These are phyloP conservation scores for Corvus moneduloides DNA, from an alignment of 2,113 vertebrate genomes.

Conservation along the genomic window DNA sequence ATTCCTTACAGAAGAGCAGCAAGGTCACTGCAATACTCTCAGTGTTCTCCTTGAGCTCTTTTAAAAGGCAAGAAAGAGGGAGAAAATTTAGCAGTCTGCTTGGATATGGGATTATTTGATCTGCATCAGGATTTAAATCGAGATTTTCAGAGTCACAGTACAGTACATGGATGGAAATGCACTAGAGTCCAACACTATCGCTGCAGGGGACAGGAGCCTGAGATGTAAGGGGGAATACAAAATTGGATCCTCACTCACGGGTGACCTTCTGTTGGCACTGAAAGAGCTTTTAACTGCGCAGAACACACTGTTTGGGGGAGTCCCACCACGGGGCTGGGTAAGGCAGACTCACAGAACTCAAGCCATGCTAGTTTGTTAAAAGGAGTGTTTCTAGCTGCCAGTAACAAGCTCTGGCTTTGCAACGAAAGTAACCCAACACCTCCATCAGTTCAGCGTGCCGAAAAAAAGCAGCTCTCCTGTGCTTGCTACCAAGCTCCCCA, in stretches of 20 bases:
- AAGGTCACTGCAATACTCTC: background rate
- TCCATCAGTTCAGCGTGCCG: rapidly evolving
- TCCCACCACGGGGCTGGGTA: rapidly evolving
- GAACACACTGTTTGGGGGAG: background rate
- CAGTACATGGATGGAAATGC: background rate
- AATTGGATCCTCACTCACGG: background rate
- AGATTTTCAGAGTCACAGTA: background rate
- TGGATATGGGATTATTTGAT: background rate
- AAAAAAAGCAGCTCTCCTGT: background rate
- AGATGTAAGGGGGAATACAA: rapidly evolving
- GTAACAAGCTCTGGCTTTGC: background rate
- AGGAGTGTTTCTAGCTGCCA: background rate
- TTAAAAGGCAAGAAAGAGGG: background rate
- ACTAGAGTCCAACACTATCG: background rate
- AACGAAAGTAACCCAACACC: background rate
- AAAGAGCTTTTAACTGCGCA: background rate
- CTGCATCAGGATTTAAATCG: background rate
- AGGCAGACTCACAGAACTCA: background rate
- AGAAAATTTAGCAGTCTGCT: background rate
- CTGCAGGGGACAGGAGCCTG: too few species aligned
- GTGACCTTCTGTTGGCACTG: background rate
- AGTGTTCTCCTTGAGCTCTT: background rate
- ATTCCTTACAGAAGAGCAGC: background rate
- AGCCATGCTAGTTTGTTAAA: background rate
- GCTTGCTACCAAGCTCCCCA: background rate